Conservation (phyloP, 2,888 invertebrate species). For the Tanytarsus gracilentus region DNA sequence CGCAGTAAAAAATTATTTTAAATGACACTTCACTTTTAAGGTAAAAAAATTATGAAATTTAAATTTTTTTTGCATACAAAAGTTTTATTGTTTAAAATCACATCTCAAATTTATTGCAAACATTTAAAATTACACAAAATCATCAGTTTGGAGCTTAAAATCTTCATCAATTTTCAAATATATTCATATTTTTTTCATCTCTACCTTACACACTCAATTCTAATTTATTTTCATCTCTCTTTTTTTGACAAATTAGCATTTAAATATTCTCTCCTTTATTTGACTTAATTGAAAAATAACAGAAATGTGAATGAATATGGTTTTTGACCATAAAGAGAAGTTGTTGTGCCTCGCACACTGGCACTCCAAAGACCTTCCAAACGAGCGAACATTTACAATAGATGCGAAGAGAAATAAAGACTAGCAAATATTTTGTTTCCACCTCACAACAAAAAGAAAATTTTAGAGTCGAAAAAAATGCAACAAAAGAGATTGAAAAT, state of each 20-base stretch:
- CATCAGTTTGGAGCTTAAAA: no score
- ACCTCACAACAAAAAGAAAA: neutral
- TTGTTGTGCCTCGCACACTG: neutral
- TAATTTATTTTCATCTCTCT: neutral
- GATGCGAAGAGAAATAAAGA: constrained; percentile 1
- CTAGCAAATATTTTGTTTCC: neutral
- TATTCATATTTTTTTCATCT: neutral
- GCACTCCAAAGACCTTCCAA: neutral
- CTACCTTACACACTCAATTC: neutral
- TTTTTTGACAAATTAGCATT: constrained; percentile 26
- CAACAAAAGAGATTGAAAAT: constrained; percentile 22
- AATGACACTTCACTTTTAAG: no score
- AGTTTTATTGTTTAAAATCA: no score
- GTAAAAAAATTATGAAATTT: no score
- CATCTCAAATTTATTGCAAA: no score
- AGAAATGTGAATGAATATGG: neutral
- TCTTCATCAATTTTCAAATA: no score
- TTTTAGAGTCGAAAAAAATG: neutral
- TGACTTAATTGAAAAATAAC: constrained; percentile 25
- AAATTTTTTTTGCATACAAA: no score
- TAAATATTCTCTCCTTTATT: constrained; percentile 11
- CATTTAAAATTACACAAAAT: no score
- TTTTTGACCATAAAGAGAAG: neutral
- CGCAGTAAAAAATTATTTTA: no score
- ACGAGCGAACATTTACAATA: neutral